Base-by-base conservation (phyloP, 2,888 invertebrate genomes). In the Scrobipalpa atriplicella region DNA sequence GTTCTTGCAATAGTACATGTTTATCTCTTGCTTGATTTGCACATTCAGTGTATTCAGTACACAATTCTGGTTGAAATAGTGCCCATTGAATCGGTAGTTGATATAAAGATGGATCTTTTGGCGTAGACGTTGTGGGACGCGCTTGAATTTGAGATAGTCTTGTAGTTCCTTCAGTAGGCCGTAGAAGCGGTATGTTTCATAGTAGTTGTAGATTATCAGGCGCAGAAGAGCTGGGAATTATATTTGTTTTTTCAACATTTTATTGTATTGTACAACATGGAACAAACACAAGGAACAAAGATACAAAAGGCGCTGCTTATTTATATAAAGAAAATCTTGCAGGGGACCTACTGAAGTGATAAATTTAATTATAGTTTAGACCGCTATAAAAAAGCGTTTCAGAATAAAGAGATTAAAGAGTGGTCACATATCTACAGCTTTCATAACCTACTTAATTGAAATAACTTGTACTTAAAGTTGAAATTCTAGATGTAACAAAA, bases 1-100 rank as follows among this genome's bases (percentile, higher is more conserved):
- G 47, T 86, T 82, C 72, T 89, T 91, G 73, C 94, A 94, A 39
- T 92, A 90, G 75, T 93, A 87, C 75, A 94, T 81, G 66, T 93
- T 93, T 18, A 95, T 93, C 70, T 95, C 94, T 70, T 93, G 84
- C 58, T 90, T 86, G 54, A 94, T 84, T 68, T 87, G 87, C 69
- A 89, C 90, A 38, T 87, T 86, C 10, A 89, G 80, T 1, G 87
- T 87, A 43, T 73, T 78, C 74, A 81, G 65, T 10, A 89, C 86
- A 1, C 72, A 72, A 2, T 71, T 68, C 71, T 89, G 88, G 67
- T 86, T 82, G 70, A 82, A 87, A 62, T 80, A 87, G 38, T 78
- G 79, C 2, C 82, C 85, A 65, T 83, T 80, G 65, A 82, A 89
- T 70, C 85, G 85, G 69, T 87, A 85, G 67, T 84, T 82, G 2